These are phyloP conservation scores for Calliopum simillimum DNA, from an alignment of 2,888 invertebrate species.

Conservation along the genomic window DNA sequence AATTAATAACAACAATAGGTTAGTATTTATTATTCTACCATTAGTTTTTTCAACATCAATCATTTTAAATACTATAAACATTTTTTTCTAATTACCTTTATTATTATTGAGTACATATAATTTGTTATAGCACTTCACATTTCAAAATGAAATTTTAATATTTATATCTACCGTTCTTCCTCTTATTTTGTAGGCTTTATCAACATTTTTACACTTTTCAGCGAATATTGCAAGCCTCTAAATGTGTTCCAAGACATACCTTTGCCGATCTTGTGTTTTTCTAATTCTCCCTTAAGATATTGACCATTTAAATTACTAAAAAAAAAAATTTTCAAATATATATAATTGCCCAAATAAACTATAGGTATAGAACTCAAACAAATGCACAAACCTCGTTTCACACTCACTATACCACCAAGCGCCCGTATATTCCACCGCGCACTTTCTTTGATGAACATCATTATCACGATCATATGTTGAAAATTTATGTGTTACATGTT, in stretches of 20 bases:
- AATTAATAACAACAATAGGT: too few relatives aligned
- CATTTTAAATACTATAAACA: too few relatives aligned
- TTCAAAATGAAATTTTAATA: too few relatives aligned
- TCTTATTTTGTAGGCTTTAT: neutral
- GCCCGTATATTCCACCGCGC: constrained; percentile 49
- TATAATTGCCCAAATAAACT: neutral
- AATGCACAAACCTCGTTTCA: neutral
- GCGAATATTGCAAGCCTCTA: neutral
- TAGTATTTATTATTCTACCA: too few relatives aligned
- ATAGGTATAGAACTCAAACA: too few relatives aligned
- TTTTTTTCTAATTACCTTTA: too few relatives aligned
- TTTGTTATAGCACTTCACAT: too few relatives aligned
- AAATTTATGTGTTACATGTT: constrained; percentile 52
- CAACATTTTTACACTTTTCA: constrained; percentile 18
- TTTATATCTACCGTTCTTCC: too few relatives aligned
- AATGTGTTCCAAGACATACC: constrained; percentile 18
- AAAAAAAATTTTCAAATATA: neutral
- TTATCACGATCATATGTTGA: constrained; percentile 55
- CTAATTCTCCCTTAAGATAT: neutral
- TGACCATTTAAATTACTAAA: constrained; percentile 17
- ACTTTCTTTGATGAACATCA: constrained; percentile 52
- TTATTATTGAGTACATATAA: too few relatives aligned
- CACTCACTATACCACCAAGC: constrained; percentile 53
- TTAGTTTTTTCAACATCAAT: too few relatives aligned
- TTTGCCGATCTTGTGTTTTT: neutral